A percentile compares a stretch with the other conserved stretches of the same genome.
phyloP scores from a whole-genome alignment of 2,888 invertebrate genomes.

The Agonopterix subpropinquella region DNA sequence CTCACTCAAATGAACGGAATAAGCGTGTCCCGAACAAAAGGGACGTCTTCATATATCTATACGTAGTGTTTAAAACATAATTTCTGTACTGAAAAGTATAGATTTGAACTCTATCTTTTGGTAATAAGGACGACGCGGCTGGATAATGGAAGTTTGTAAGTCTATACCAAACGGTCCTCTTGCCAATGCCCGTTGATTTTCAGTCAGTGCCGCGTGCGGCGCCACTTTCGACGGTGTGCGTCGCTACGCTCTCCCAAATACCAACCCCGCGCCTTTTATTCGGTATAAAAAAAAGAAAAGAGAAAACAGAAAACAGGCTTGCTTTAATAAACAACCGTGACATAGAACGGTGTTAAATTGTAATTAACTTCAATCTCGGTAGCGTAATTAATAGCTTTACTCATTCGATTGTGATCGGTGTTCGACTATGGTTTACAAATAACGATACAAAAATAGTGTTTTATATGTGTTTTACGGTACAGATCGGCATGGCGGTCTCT shows the following conservation, averaged over 20 bases:
- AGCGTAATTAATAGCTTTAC: background rate
- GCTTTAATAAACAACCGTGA: background rate
- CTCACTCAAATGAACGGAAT: slow-evolving; percentile 51
- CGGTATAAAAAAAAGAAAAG: slow-evolving; percentile 21
- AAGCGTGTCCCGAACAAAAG: slow-evolving; percentile 59
- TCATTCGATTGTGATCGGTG: slow-evolving; percentile 16
- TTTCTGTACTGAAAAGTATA: background rate
- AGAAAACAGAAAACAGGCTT: background rate
- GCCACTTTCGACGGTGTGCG: slow-evolving; percentile 66
- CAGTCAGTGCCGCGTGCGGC: slow-evolving; percentile 68
- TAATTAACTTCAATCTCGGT: background rate
- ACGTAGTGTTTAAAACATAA: slow-evolving; percentile 14
- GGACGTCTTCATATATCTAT: slow-evolving; percentile 52
- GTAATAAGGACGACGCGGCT: slow-evolving; percentile 22
- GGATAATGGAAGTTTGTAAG: slow-evolving; percentile 26
- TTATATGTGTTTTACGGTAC: slow-evolving; percentile 53
- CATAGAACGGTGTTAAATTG: background rate
- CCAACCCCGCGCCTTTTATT: slow-evolving; percentile 36
- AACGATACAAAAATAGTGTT: slow-evolving; percentile 61
- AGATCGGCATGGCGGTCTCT: slow-evolving; percentile 50
- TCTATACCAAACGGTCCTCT: slow-evolving; percentile 46
- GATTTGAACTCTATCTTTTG: slow-evolving; percentile 21
- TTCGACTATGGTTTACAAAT: slow-evolving; percentile 38
- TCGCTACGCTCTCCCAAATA: slow-evolving; percentile 42
- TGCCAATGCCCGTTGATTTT: slow-evolving; percentile 41